Conservation (phyloP, 2,113 vertebrate genomes). For the Kryptolebias marmoratus region DNA sequence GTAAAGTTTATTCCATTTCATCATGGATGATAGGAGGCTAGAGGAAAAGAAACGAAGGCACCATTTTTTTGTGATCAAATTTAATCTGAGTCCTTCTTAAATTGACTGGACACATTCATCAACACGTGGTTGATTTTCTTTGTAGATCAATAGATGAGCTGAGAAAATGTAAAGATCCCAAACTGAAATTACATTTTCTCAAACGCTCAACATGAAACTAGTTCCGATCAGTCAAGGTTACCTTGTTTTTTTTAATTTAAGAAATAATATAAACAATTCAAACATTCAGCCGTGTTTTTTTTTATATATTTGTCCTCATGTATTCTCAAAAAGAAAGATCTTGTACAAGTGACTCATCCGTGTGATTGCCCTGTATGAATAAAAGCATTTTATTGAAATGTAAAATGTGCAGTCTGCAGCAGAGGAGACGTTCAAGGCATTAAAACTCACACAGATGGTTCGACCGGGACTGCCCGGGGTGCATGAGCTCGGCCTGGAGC, state of each 20-base stretch:
- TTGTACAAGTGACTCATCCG: conserved; percentile 40
- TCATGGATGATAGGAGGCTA: conserved; percentile 6
- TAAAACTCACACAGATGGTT: conserved; percentile 92
- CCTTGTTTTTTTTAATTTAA: background rate
- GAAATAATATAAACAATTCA: too few relatives aligned
- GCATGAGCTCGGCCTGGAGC: conserved; percentile 93
- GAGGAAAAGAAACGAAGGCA: conserved; percentile 34
- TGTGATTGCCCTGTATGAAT: conserved; percentile 58
- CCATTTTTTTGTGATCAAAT: conserved; percentile 5
- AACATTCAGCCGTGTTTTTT: too few relatives aligned
- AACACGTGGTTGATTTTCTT: conserved; percentile 41
- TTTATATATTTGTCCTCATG: background rate
- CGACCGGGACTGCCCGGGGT: conserved; percentile 93
- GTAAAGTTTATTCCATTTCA: conserved; percentile 49
- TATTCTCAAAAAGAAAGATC: conserved; percentile 33
- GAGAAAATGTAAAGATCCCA: conserved; percentile 11
- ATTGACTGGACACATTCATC: conserved; percentile 32
- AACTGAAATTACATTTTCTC: conserved; percentile 45
- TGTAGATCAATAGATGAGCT: background rate
- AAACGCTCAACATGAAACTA: conserved; percentile 37
- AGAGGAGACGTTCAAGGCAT: conserved; percentile 14
- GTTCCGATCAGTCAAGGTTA: conserved; percentile 67
- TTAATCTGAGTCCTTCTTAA: conserved; percentile 43
- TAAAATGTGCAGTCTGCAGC: conserved; percentile 21
- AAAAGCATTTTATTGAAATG: conserved; percentile 44